These are phyloP conservation scores for Drosophila meridiana DNA, from an alignment of 2,888 invertebrate species.

Conservation along the genomic window DNA sequence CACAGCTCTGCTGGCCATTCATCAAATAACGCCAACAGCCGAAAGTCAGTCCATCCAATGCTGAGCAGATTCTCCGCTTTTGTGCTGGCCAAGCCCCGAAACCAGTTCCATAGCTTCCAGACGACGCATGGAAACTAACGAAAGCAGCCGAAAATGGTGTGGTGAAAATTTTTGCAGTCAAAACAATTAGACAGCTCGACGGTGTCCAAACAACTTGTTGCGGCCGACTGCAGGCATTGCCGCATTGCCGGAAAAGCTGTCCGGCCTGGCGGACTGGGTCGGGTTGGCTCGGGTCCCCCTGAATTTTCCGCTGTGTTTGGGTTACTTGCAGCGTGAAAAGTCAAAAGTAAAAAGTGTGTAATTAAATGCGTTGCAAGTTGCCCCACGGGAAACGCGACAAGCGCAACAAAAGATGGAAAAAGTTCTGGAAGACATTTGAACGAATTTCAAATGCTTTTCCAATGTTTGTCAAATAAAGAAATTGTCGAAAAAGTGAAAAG, in stretches of 20 bases:
- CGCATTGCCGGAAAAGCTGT: slow-evolving; percentile 37
- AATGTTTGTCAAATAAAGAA: neutral
- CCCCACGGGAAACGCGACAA: slow-evolving; percentile 37
- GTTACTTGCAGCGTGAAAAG: slow-evolving; percentile 43
- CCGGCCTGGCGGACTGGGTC: slow-evolving; percentile 4
- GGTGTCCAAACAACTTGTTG: slow-evolving; percentile 64
- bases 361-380: slow-evolving; percentile 52
- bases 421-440: neutral
- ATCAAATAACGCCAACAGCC: slow-evolving; percentile 28
- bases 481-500: no score
- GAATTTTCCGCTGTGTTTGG: slow-evolving; percentile 27
- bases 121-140: slow-evolving; percentile 20
- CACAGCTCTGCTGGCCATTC: slow-evolving; percentile 25
- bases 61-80: slow-evolving; percentile 46
- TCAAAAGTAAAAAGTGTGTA: slow-evolving; percentile 56
- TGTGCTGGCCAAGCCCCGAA: slow-evolving; percentile 23
- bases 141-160: slow-evolving; percentile 56
- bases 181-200: slow-evolving; percentile 67
- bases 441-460: neutral
- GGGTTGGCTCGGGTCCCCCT: neutral
- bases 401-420: slow-evolving; percentile 19
- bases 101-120: slow-evolving; percentile 50
- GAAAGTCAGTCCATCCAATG: slow-evolving; percentile 26
- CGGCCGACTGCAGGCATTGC: slow-evolving; percentile 24
- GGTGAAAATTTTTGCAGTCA: slow-evolving; percentile 69